Conservation (phyloP, 2,888 invertebrate genomes). For the Hypomecis punctinalis region DNA sequence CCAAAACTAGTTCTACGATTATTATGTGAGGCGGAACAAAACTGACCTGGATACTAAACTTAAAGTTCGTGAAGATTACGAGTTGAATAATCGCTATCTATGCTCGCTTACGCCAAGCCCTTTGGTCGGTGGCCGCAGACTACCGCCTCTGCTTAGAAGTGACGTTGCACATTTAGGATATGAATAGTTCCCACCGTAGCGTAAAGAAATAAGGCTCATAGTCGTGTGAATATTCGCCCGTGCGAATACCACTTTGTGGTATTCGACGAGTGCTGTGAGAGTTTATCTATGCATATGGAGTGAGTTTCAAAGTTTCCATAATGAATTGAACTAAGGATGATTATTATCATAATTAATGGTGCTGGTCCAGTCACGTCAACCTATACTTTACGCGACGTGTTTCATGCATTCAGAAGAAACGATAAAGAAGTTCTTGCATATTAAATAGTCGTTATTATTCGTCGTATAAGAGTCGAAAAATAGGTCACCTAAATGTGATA, state of each 20-base stretch:
- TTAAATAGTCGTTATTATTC: constrained; percentile 6
- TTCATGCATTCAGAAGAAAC: constrained; percentile 5
- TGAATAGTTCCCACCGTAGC: constrained; percentile 51
- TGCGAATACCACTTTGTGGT: constrained; percentile 37
- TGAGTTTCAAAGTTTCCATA: constrained; percentile 44
- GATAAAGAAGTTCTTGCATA: constrained; percentile 4
- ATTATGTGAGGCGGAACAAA: constrained; percentile 18
- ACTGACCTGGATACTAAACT: constrained; percentile 21
- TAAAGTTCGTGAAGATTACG: not conserved
- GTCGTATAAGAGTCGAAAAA: constrained; percentile 10
- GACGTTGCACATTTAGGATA: constrained; percentile 66
- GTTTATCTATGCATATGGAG: constrained; percentile 41
- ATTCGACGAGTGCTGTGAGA: constrained; percentile 44
- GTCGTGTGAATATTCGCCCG: constrained; percentile 30
- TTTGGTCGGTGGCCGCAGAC: constrained; percentile 55
- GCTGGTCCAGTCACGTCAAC: constrained; percentile 18
- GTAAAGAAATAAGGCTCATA: constrained; percentile 45
- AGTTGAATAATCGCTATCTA: constrained; percentile 45
- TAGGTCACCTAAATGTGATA: constrained; percentile 18
- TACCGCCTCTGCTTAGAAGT: constrained; percentile 66
- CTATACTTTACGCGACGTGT: not conserved
- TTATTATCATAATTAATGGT: constrained; percentile 45
- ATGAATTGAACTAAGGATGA: constrained; percentile 42
- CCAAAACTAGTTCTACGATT: constrained; percentile 34
- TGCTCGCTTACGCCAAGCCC: constrained; percentile 52